Conservation (phyloP, 2,797 vertebrate genomes). For the Trachurus trachurus region DNA sequence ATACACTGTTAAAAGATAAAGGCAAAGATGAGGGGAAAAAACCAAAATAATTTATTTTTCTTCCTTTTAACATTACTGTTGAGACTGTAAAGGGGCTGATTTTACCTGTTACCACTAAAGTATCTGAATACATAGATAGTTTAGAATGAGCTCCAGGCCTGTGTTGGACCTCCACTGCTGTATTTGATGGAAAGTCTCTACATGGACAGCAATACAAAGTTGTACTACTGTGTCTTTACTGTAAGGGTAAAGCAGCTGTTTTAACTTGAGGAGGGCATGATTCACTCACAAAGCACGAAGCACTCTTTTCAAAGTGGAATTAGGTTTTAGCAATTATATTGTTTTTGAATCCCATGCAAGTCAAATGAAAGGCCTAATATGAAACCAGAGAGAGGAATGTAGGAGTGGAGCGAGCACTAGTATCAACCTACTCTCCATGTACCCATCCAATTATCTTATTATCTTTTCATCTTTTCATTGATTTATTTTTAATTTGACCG, state of each 20-base stretch:
- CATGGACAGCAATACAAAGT: too few relatives aligned
- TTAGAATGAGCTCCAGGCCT: neutral
- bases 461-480: slow-evolving; percentile 14
- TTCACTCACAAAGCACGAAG: neutral
- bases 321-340: too few relatives aligned
- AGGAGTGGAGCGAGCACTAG: neutral
- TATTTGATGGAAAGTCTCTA: too few relatives aligned
- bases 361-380: too few relatives aligned
- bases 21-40: neutral
- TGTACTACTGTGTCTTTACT: too few relatives aligned
- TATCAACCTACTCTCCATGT: neutral
- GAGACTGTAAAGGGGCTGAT: too few relatives aligned
- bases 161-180: neutral
- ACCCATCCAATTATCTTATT: slow-evolving; percentile 16
- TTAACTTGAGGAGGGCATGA: neutral
- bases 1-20: neutral
- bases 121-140: neutral
- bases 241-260: neutral
- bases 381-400: slow-evolving; percentile 13
- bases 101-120: too few relatives aligned
- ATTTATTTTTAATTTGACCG: slow-evolving; percentile 24
- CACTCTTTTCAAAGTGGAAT: neutral
- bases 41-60: too few relatives aligned
- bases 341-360: too few relatives aligned
- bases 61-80: too few relatives aligned